These are phyloP conservation scores for Tetraodon nigroviridis DNA, from an alignment of 2,113 vertebrate species.

Conservation along the genomic window DNA sequence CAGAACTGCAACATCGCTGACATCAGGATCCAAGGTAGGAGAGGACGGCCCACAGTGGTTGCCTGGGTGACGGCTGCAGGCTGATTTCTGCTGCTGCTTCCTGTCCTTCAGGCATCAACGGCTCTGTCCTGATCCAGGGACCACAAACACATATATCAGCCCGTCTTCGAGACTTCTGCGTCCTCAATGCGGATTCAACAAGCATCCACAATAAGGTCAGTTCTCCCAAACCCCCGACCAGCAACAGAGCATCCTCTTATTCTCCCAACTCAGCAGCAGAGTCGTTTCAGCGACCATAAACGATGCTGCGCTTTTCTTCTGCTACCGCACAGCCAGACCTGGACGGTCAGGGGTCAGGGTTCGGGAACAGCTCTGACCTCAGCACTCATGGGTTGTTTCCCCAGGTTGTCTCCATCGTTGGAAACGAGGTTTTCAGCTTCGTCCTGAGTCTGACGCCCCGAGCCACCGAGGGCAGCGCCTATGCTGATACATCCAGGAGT, in stretches of 20 bases:
- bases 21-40: conserved; percentile 86
- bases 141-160: conserved; percentile 81
- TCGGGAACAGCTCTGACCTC: too few species aligned
- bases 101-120: conserved; percentile 78
- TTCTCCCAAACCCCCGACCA: neutral
- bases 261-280: too few species aligned
- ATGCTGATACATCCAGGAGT: conserved; percentile 81
- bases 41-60: neutral
- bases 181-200: conserved; percentile 81
- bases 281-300: too few species aligned
- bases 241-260: neutral
- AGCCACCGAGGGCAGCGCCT: conserved; percentile 83
- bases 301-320: too few species aligned
- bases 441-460: conserved; percentile 83
- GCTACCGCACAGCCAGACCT: neutral
- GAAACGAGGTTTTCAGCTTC: conserved; percentile 93
- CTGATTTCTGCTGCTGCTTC: neutral
- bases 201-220: conserved; percentile 86
- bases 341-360: too few species aligned
- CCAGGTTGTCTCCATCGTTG: conserved; percentile 87
- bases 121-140: conserved; percentile 76
- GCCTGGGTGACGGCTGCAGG: neutral
- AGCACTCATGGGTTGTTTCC: neutral
- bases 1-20: conserved; percentile 82
- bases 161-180: conserved; percentile 81